Percentiles rank a stretch among this genome's conserved stretches.
phyloP scores from a whole-genome alignment of 2,113 vertebrate genomes.

The Chlamydotis undulata region DNA sequence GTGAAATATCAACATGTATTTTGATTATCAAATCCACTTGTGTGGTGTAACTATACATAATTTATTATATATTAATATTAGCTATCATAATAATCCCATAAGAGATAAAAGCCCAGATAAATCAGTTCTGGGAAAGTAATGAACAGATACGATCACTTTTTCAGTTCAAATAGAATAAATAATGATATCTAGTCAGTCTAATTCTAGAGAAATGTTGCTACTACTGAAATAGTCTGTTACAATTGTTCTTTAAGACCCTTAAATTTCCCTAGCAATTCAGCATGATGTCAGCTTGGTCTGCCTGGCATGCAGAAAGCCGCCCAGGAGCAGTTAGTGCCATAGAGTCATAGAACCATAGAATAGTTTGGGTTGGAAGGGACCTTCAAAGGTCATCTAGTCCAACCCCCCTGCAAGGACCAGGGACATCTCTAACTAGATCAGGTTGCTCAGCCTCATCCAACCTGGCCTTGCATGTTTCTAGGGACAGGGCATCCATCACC shows the following conservation, averaged over 20 bases:
- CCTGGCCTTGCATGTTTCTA: too few species aligned
- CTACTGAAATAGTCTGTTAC: background rate
- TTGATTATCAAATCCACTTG: conserved; percentile 7
- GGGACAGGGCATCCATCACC: too few species aligned
- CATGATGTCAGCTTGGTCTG: background rate
- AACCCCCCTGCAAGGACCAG: too few species aligned
- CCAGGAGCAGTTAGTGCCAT: background rate
- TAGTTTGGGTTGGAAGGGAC: too few species aligned
- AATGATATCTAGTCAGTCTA: background rate
- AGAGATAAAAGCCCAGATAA: conserved; percentile 33
- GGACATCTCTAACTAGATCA: too few species aligned
- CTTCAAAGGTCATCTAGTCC: too few species aligned
- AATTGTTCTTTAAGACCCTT: background rate
- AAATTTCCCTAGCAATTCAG: background rate
- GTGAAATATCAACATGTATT: conserved; percentile 1
- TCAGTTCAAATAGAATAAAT: conserved; percentile 18
- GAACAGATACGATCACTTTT: background rate
- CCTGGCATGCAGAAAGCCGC: background rate
- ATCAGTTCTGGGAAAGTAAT: conserved; percentile 21
- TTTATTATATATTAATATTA: conserved; percentile 31
- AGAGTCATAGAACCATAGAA: too few species aligned
- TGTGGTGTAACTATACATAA: conserved; percentile 11
- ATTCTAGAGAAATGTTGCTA: background rate
- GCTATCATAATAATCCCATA: background rate
- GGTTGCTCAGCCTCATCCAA: too few species aligned